Evolutionary conservation across 1,140 invertebrate genomes (phyloP), one percentile per base, ranked within the genome.

Genomic region (Panulirus ornatus): DNA sequence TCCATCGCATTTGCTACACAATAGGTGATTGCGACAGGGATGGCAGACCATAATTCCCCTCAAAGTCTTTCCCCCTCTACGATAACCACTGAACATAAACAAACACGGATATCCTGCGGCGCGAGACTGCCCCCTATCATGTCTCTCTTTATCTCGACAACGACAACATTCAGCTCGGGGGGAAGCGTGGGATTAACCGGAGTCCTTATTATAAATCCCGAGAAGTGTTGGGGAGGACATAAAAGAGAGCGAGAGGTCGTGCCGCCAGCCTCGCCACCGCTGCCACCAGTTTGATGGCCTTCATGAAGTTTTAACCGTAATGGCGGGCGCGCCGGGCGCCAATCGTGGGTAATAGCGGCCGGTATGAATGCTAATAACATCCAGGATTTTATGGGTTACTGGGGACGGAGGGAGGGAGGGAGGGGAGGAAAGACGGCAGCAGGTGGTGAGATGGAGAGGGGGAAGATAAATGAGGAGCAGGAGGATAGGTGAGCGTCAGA

Each of bases 321-420:
- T 51, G 40, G 76, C 2, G 1, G 40, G 42, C 44, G 22, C 14
- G 38, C 76, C 6, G n/a, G 76, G 76, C 76, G 42, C 76, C 76
- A 79, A 79, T 79, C 40, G 76, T 2, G 42, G 38, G 76, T 79
- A 51, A 79, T 79, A 51, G 76, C 44, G 22, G 76, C 38, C 42
- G 6, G 76, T 79, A 79, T 79, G 76, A 79, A 79, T 79, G 76
- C n/a, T 79, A 79, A 79, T 79, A 79, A 79, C 44, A 27, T 34
- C 2, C 42, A 27, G 34, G 76, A 51, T 51, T 79, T 79, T 79
- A 79, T 79, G 76, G 36, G 76, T 79, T 44, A 47, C 27, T 11
- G 40, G 71, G 71, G 11, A 36, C 1, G 36, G 70, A 16, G 19
- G 70, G 2, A 71, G 36, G 51, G 51, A 58, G 51, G 51, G 22